Evolutionary conservation across 2,113 vertebrate species (phyloP), one percentile per base, ranked within the genome.

Genomic region (Alouatta palliata): DNA sequence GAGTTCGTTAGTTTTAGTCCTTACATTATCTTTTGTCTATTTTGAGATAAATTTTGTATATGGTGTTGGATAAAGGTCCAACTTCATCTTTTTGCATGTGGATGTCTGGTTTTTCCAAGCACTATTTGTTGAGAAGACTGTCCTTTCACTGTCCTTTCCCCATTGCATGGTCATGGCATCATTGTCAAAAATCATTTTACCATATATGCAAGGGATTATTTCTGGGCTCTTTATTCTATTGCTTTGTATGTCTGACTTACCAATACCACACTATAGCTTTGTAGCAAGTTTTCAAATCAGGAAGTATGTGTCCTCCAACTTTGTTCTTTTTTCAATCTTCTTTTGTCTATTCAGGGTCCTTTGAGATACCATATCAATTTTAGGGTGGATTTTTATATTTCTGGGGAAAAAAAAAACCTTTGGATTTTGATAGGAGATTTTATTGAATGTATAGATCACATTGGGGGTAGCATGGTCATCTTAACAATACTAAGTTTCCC

Each of bases 31-130:
- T 75, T 76, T 87, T 17, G 14, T 90, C 49, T 19, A 70, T 70
- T 95, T 77, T 79, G 56, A 35, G 88, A 61, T 86, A 85, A 77
- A 86, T 91, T 79, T 91, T 95, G 19, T 45, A 49, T 68, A 25
- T 77, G 11, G 8, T 87, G 4, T 45, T 86, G 47, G 12, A 7
- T 83, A 83, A 89, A 13, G 32, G 7, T 49, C 40, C 14, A 37
- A 5, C 27, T 58, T 95, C 32, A 27, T 91, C 70, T 27, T 79
- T 85, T 86, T 40, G 6, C 32, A 61, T 79, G 30, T 86, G 40
- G 47, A 47, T 70, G 47, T 35, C 11, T 32, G 83, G 3, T 94
- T 94, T 66, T 75, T 70, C n/a, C 17, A 58, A 64, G 19, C 37
- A 84, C 6, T 23, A 47, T 64, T 91, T 85, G 30, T 79, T 79